phyloP scores from a whole-genome alignment of 2,113 vertebrate species.

The Arizona elegans region DNA sequence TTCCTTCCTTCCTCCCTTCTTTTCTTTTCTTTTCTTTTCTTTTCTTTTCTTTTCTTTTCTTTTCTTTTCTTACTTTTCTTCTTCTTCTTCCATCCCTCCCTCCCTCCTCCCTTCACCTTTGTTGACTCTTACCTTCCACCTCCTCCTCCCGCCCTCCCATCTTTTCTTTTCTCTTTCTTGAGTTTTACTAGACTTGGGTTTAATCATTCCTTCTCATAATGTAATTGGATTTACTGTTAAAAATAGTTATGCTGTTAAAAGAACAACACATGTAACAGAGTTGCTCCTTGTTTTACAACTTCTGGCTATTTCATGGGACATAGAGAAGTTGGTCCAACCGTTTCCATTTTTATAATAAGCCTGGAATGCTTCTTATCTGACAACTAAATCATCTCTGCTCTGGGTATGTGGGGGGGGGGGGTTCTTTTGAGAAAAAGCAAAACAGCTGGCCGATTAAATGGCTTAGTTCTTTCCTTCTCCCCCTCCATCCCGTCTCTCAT shows the following conservation, averaged over 20 bases:
- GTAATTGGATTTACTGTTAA: conserved; percentile 15
- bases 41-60: too few species aligned
- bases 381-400: conserved; percentile 35
- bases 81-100: too few species aligned
- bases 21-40: too few species aligned
- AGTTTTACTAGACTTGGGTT: not conserved
- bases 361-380: conserved; percentile 25
- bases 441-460: conserved; percentile 31
- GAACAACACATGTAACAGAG: conserved; percentile 12
- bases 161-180: not conserved
- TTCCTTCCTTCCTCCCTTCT: too few species aligned
- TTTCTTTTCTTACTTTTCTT: too few species aligned
- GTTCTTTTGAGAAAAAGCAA: not conserved
- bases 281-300: conserved; percentile 40
- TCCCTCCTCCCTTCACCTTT: too few species aligned
- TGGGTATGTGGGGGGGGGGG: not conserved
- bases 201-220: not conserved
- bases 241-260: conserved; percentile 14
- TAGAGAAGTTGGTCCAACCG: conserved; percentile 29
- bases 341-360: conserved; percentile 44
- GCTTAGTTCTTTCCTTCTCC: conserved; percentile 41
- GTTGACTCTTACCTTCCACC: too few species aligned
- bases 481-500: conserved; percentile 58
- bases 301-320: conserved; percentile 34
- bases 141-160: too few species aligned